These are phyloP conservation scores for Anaspis maculata DNA, from an alignment of 2,888 invertebrate genomes.

Conservation along the genomic window DNA sequence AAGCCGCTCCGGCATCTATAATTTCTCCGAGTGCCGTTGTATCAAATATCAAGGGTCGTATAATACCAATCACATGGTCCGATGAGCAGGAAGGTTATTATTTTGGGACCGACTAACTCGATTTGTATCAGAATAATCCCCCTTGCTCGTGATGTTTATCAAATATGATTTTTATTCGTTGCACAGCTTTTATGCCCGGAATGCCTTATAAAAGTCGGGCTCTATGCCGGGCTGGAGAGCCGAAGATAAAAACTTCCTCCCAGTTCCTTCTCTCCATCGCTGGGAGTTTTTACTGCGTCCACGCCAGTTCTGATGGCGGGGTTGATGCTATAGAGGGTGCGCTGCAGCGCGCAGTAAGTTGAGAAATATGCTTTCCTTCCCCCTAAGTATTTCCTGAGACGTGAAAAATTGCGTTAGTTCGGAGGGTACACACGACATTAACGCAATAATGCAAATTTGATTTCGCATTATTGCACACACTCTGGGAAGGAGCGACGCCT, in stretches of 20 bases:
- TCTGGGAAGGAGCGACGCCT: too few species aligned
- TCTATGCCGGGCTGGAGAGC: slow-evolving; percentile 6
- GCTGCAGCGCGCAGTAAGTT: too few species aligned
- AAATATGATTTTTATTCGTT: slow-evolving; percentile 28
- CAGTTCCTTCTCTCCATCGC: too few species aligned
- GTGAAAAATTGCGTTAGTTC: slow-evolving; percentile 22
- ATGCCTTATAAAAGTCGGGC: slow-evolving; percentile 7
- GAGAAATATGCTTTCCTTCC: too few species aligned
- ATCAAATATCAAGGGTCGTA: slow-evolving; percentile 17
- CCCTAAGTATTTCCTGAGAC: slow-evolving; percentile 19
- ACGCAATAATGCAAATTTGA: slow-evolving; percentile 13
- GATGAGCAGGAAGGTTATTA: slow-evolving; percentile 38
- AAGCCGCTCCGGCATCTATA: slow-evolving; percentile 4
- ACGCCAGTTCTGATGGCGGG: too few species aligned
- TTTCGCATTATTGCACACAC: too few species aligned
- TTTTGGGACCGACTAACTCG: slow-evolving; percentile 36
- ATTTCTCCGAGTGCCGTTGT: slow-evolving; percentile 11
- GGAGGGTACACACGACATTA: slow-evolving; percentile 8
- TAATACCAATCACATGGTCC: slow-evolving; percentile 39
- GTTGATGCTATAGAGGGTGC: too few species aligned
- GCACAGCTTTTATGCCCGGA: slow-evolving; percentile 16
- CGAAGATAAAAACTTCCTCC: slow-evolving; percentile 10
- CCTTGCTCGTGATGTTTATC: slow-evolving; percentile 31
- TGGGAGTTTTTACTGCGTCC: too few species aligned
- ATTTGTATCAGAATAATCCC: slow-evolving; percentile 35